Base-by-base conservation (phyloP, 2,113 vertebrate species). In the Hemiprocne comata region DNA sequence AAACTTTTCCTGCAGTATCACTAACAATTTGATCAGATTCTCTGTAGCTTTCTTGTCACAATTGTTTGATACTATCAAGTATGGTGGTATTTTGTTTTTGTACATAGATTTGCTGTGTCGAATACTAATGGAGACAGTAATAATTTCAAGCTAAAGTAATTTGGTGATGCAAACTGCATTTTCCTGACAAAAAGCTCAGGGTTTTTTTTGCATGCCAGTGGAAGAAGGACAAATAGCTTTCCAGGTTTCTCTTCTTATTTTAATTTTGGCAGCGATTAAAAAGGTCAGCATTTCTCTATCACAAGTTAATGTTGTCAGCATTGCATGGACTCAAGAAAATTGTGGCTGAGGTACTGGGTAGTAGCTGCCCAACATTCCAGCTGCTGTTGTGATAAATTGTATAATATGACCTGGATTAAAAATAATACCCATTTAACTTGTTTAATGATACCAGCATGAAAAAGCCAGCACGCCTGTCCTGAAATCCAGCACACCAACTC, bases 401-500 rank as follows among this genome's bases (percentile, higher is more conserved):
- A 89, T 98, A 98, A 97, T 98, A 95, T 96, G 96, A 76, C 80
- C 91, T 97, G 95, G 97, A 98, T 98, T 98, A 98, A 98, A 98
- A 98, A 97, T 97, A 98, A 98, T 98, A 97, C 96, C 98, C 88
- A 97, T 97, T 98, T 98, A 98, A 98, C 98, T 98, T 98, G 97
- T 98, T 98, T 98, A 98, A 98, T 98, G 97, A 97, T 98, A 96
- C 94, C 96, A 99, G 99, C 98, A 99, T 97, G 99, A 99, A 96
- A 99, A 99, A 98, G 98, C 99, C 92, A 99, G 99, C 87, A 99
- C 99, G 79, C 99, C 99, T 75, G 98, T 99, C 95, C 97, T 99
- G 73, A 99, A 99, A 98, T 99, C 99, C 77, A 99, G 98, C 97
- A 99, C 99, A 81, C 99, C 99, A 36, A 99, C 99, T 90, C 99